Base-by-base conservation (phyloP, 35 echinoderm and acorn worm genomes). In the Apostichopus californicus region DNA sequence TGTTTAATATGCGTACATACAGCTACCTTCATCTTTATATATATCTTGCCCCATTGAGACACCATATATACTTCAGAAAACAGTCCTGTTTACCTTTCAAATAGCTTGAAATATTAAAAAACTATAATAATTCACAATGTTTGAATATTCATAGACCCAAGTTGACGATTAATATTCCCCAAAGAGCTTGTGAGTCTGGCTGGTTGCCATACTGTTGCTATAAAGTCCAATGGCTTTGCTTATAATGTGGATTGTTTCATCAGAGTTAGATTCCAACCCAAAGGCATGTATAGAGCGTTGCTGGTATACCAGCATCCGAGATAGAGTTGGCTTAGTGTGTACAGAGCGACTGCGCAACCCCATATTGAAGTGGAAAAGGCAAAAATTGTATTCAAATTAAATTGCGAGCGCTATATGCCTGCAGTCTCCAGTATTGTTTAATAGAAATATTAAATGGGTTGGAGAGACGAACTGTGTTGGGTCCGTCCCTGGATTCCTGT, bases 341-440 rank as follows among this genome's bases (percentile, higher is more conserved):
- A 46, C 34, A 46, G 34, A 46, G 80, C 34, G 25, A 81, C 12
- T 83, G 55, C 55, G 55, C 46, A 55, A 55, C 34, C 80, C 80
- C 80, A 15, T 83, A 83, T 57, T 55, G 80, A 17, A 83, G 80
- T 55, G 46, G 80, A 17, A 83, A 83, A 83, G 11, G 11, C 5
- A 68, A 83, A 83, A 83, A 83, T 83, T 53, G 80, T 83, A 83
- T 83, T 83, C 80, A 83, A 83, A 83, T 83, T 83, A n/a, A n/a
- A 83, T 68, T 68, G 64, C 11, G 1, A 17, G 64, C 64, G 64
- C 64, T 18, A 68, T 68, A 68, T 68, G 64, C 64, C 11, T 68
- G 64, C 64, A 68, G 11, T 9, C 34, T 46, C 34, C 34, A 46
- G 34, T 46, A 46, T 46, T 46, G 34, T 46, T 46, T 46, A 46